A percentile compares a stretch with the other conserved stretches of the same genome.
Evolutionary conservation across 1,140 invertebrate genomes (phyloP).

Genomic region (Musca domestica): DNA sequence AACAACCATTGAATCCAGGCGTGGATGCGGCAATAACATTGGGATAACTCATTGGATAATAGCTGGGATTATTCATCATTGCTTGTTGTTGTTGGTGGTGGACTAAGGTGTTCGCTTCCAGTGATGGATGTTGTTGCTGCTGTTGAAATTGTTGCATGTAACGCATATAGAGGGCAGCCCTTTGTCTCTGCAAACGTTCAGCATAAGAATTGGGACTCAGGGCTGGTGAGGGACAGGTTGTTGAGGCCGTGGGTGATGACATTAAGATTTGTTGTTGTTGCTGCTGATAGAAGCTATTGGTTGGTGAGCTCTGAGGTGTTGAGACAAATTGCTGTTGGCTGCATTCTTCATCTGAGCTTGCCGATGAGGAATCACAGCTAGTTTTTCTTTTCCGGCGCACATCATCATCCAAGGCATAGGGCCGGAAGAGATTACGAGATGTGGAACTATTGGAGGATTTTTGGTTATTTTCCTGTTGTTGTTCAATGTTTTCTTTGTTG

Average conservation of each 20-base stretch:
- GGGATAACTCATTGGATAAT: conserved; percentile 4
- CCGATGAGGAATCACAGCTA: too few species aligned
- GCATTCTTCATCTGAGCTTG: too few species aligned
- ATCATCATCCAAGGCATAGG: conserved; percentile 14
- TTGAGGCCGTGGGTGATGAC: background rate
- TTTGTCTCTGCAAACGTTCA: conserved; percentile 16
- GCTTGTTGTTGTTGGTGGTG: background rate
- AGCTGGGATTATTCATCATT: too few species aligned
- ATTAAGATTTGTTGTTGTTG: background rate
- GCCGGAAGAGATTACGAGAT: background rate
- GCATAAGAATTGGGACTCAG: background rate
- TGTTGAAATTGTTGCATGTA: conserved; percentile 12
- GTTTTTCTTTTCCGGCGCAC: conserved; percentile 8
- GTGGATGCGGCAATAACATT: background rate
- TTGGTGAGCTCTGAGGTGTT: background rate
- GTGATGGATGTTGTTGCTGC: background rate
- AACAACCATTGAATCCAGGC: background rate
- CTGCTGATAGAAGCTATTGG: background rate
- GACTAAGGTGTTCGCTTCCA: background rate
- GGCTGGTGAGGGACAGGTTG: background rate
- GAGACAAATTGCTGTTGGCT: background rate
- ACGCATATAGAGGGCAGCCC: conserved; percentile 18
- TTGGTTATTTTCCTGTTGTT: background rate
- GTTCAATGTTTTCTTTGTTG: background rate
- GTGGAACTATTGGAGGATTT: background rate